Evolutionary conservation across 2,113 vertebrate species (phyloP), one percentile per base, ranked within the genome.

Genomic region (Stigmatopora nigra): DNA sequence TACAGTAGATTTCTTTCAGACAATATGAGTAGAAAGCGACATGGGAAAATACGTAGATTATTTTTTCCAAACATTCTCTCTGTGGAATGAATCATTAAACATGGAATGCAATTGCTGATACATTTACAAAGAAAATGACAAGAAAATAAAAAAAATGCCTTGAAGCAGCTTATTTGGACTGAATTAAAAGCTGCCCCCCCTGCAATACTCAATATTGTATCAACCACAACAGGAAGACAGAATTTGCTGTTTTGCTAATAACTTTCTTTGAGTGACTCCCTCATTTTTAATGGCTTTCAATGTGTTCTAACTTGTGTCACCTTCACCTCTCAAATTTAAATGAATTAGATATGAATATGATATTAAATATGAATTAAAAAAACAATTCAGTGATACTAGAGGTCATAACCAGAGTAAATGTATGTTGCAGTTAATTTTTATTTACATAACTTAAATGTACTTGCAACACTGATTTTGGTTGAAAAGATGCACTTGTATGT

Each of bases 21-120:
- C 75, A 79, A 72, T 73, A 82, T 62, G 69, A 70, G 78, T 60
- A 56, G 72, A 78, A 80, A 76, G 68, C 22, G 68, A 76, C 49
- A 72, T 73, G 68, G 85, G 87, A 63, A 71, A 74, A 69, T 67
- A 68, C 35, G 25, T 61, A 61, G 61, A 60, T 31, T 2, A 31
- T 59, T 48, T 48, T 45, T 41, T 45, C 44, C 38, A 15, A 8
- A 58, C 45, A 58, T n/a, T 61, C 35, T 65, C 19, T 63, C 17
- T 72, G 25, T 53, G 36, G 5, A 48, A 11, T 16, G 20, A 47
- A 47, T 61, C 20, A 16, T 63, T 63, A 7, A 63, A 56, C 20
- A 13, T 25, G 64, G 25, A 69, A 57, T 10, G 15, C 7, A 22
- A 48, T 3, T 44, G 20, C 44, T 38, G 38, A 8, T 25, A 4